Base-by-base conservation (phyloP, 2,113 vertebrate species). In the Pachypanchax playfairii region DNA sequence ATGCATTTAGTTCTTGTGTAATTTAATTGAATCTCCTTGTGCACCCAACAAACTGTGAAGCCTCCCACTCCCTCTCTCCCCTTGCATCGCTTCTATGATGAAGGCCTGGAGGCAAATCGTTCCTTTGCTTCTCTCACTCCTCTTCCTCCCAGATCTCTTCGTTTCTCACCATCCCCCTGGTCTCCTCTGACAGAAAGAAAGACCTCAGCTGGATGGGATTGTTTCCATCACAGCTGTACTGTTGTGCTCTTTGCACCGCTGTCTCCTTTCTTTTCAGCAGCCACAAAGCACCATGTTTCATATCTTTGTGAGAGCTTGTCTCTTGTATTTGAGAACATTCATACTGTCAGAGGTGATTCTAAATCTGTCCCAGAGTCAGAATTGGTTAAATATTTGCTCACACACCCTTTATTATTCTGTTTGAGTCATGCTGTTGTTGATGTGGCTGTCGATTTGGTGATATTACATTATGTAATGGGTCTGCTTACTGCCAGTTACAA, bases 1-100 rank as follows among this genome's bases (percentile, higher is more conserved):
- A 89, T 88, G 80, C 82, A 89, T 89, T 79, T 55, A 36, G 10
- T 79, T 73, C 68, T 61, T 82, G 66, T 85, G 75, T 84, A 75
- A 75, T 77, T 79, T 87, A 86, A 89, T 89, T 90, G 85, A 87
- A 85, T 87, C 82, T 77, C 76, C 85, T 77, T 29, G 0, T 36
- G 43, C 67, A 33, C 61, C 48, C 51, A 25, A 41, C 53, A 44
- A 63, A 60, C 17, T 0, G n/a, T 50, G 31, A 48, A 39, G 47
- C 21, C 38, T 36, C 49, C 44, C 50, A 9, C 31, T 50, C 69
- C 54, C 47, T 28, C 11, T 50, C 65, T 58, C 50, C 31, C 11
- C 38, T 39, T 69, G 33, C 62, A 57, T 71, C 63, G 14, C 38
- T 26, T 36, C 42, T 24, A 13, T 22, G 43, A 69, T 57, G 60